Evolutionary conservation across 2,113 vertebrate species (phyloP).

Genomic region (Cryptoleucopteryx plumbea): DNA sequence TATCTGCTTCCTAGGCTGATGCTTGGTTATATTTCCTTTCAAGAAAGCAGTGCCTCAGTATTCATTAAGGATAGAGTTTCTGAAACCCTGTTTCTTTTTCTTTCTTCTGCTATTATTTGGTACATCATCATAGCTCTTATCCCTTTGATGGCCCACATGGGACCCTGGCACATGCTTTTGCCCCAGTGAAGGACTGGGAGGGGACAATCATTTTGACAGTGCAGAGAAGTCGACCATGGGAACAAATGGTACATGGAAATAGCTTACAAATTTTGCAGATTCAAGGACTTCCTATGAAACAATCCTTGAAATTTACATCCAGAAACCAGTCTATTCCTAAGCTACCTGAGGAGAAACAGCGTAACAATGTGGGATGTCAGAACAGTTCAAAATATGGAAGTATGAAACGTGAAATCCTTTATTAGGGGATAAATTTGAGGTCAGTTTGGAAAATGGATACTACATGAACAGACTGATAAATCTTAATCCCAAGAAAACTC

Average conservation of each 20-base stretch:
- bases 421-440: background rate
- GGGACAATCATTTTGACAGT: conserved; percentile 58
- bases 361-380: background rate
- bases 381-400: background rate
- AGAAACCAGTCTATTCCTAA: conserved; percentile 31
- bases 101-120: background rate
- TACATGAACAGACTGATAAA: background rate
- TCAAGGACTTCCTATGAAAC: background rate
- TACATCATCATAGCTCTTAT: conserved; percentile 61
- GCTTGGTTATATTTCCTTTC: background rate
- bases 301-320: conserved; percentile 29
- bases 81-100: background rate
- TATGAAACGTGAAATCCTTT: background rate
- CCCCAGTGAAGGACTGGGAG: conserved; percentile 53
- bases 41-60: background rate
- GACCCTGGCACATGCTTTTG: conserved; percentile 54
- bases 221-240: conserved; percentile 54
- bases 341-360: conserved; percentile 8
- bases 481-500: background rate
- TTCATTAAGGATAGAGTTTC: background rate
- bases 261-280: background rate
- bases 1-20: background rate
- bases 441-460: background rate
- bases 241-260: conserved; percentile 19
- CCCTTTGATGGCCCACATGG: conserved; percentile 42